Conservation (phyloP, 2,113 vertebrate species). For the Xiphias gladius region DNA sequence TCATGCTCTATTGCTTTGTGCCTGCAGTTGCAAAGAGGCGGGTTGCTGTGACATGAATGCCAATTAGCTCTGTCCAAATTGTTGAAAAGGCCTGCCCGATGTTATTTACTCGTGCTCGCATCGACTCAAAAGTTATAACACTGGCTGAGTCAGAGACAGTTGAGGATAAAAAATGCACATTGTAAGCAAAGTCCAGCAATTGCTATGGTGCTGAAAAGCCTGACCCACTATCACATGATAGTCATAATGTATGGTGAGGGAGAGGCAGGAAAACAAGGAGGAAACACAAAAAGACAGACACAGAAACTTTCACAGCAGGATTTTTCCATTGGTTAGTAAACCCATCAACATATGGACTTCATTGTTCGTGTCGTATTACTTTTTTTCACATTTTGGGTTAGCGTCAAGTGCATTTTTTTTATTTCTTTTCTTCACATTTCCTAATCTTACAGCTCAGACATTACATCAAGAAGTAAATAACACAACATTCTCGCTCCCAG, state of each 20-base stretch:
- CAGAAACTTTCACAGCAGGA: constrained; percentile 16
- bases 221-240: constrained; percentile 84
- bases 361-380: background rate
- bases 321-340: background rate
- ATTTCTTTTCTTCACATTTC: background rate
- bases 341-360: background rate
- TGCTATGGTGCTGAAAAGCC: constrained; percentile 82
- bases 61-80: constrained; percentile 75
- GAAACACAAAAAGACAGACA: background rate
- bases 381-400: background rate
- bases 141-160: constrained; percentile 70
- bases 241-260: constrained; percentile 73
- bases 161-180: constrained; percentile 77
- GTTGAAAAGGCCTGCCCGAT: constrained; percentile 67
- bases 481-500: background rate
- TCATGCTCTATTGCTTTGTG: constrained; percentile 64
- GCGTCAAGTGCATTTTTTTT: background rate
- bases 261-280: constrained; percentile 38
- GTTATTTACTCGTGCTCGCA: constrained; percentile 70
- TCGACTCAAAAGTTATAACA: constrained; percentile 60
- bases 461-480: background rate
- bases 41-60: constrained; percentile 73
- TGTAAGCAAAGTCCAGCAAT: constrained; percentile 77
- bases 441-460: background rate
- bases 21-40: constrained; percentile 64